Evolutionary conservation across 2,797 vertebrate species (phyloP).

Genomic region (Falco cherrug): DNA sequence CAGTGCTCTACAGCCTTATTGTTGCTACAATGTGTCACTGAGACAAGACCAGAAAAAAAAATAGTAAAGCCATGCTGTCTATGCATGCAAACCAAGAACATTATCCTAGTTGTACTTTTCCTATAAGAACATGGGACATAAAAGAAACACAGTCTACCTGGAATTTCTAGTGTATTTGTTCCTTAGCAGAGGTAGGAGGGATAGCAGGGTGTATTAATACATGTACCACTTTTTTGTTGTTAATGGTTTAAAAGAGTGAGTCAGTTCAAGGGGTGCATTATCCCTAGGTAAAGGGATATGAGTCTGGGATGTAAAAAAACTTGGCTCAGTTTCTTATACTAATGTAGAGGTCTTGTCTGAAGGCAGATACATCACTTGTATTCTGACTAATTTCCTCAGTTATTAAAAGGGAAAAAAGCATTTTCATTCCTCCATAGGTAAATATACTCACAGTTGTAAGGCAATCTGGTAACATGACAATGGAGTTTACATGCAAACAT

Average conservation of each 20-base stretch:
- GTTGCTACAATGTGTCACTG: not conserved
- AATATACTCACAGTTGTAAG: not conserved
- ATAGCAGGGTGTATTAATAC: not conserved
- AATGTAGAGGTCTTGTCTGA: not conserved
- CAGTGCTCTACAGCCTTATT: not conserved
- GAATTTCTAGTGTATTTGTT: not conserved
- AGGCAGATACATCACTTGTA: not conserved
- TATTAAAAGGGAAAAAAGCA: not conserved
- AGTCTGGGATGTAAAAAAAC: not conserved
- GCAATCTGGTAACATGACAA: not conserved
- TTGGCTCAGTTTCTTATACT: not conserved
- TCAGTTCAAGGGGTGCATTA: not conserved
- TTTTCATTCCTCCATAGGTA: not conserved
- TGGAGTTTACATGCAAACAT: not conserved
- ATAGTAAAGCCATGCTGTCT: not conserved
- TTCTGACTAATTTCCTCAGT: not conserved
- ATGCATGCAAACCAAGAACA: not conserved
- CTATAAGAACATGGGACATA: not conserved
- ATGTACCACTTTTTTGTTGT: not conserved
- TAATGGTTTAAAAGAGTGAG: not conserved
- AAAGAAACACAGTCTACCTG: not conserved
- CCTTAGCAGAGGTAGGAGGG: not conserved
- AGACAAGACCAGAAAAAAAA: not conserved
- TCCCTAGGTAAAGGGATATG: accelerated
- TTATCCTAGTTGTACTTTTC: not conserved